Evolutionary conservation across 2,797 vertebrate species (phyloP), one percentile per base, ranked within the genome.

Genomic region (Hirundo rustica): DNA sequence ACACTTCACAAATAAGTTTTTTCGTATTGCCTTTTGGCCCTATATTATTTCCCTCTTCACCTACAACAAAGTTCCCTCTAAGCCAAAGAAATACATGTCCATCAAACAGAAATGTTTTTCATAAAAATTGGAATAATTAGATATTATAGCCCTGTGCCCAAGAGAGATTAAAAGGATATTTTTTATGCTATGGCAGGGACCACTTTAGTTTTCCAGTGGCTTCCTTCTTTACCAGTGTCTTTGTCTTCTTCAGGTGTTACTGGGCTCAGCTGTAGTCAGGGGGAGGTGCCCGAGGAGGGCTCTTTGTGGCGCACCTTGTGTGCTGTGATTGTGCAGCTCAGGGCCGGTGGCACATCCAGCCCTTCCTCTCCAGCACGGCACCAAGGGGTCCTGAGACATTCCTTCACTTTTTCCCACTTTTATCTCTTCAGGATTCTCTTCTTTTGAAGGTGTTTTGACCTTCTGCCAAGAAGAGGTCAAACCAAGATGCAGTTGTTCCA

Each of bases 281-380:
- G n/a, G 60, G 38, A 76, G 34, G 18, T 72, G 60, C 55, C 60
- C 57, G 27, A 25, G n/a, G 11, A 53, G 30, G 12, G 17, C 53
- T 53, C 23, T 53, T 10, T 18, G 80, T 47, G 60, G 80, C 40
- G 42, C 53, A 9, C 7, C 3, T 1, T 20, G 11, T 13, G 7
- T 18, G 26, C 27, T 12, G 36, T 25, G 7, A 4, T 23, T 1
- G 5, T 17, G 34, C 57, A 44, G 5, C 51, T 45, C 44, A 5
- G 3, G 3, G 32, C 13, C 32, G 2, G 10, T 1, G 32, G 20
- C 13, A 11, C 3, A 0, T 38, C 66, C 4, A 57, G 38, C 54
- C 85, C 13, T 55, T 91, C 22, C 18, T 47, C 54, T 44, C 26
- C 40, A 66, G 66, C 9, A 0, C 54, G 26, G 6, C n/a, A 15